Percentiles rank a stretch among this genome's conserved stretches.
These are phyloP conservation scores for Chaetorhynchus papuensis DNA, from an alignment of 2,113 vertebrate species.

Conservation along the genomic window DNA sequence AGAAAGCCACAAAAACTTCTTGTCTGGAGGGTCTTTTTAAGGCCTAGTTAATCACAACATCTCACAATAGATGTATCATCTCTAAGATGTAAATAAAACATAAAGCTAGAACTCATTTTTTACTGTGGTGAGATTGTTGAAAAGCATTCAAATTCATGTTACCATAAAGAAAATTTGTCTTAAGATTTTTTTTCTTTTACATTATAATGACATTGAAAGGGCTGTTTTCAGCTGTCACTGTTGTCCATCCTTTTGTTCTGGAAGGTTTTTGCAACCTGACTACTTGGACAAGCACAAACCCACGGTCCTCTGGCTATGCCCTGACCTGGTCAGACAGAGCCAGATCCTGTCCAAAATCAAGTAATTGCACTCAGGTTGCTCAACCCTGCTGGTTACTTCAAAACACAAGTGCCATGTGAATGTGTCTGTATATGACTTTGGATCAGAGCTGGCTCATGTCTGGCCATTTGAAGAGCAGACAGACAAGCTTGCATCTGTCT, in stretches of 20 bases:
- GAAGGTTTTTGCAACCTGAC: constrained; percentile 7
- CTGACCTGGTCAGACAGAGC: constrained; percentile 11
- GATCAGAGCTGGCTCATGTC: constrained; percentile 11
- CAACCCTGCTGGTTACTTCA: constrained; percentile 15
- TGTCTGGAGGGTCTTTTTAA: background rate
- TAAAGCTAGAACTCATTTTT: constrained; percentile 43
- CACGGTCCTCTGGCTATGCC: background rate
- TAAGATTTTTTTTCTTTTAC: constrained; percentile 30
- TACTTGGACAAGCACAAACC: background rate
- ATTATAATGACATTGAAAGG: constrained; percentile 22
- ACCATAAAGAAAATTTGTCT: constrained; percentile 48
- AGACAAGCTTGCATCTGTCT: constrained; percentile 53
- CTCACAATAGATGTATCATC: constrained; percentile 29
- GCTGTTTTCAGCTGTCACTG: constrained; percentile 17
- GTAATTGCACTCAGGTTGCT: background rate
- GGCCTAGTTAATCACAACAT: background rate
- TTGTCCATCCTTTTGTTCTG: background rate
- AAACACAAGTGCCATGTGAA: constrained; percentile 30
- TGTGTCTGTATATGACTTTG: constrained; percentile 15
- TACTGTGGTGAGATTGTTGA: constrained; percentile 36
- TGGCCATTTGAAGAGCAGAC: constrained; percentile 43
- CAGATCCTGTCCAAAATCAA: background rate
- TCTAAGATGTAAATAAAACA: constrained; percentile 34
- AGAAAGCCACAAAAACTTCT: constrained; percentile 37
- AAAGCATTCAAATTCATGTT: constrained; percentile 36